These are phyloP conservation scores for Fistularia commersonii DNA, from an alignment of 2,797 vertebrate genomes.

Conservation along the genomic window DNA sequence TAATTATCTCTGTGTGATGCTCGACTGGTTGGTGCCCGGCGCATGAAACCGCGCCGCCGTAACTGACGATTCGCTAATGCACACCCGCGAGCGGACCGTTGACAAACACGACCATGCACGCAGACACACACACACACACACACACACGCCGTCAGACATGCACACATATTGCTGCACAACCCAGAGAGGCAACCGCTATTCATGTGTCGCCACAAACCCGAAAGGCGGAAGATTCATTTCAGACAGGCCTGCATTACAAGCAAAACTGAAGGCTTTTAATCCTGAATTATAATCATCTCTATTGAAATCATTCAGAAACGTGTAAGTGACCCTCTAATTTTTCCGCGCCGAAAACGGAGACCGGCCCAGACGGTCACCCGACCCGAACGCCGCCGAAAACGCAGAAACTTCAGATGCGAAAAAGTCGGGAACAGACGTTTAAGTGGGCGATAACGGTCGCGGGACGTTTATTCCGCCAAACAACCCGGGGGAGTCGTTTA, in stretches of 20 bases:
- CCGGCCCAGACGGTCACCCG: too few species aligned
- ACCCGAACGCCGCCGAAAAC: too few species aligned
- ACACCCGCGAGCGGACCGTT: slow-evolving; percentile 55
- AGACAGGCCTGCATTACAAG: slow-evolving; percentile 1
- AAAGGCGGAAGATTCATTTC: slow-evolving; percentile 7
- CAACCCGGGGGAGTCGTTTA: slow-evolving; percentile 19
- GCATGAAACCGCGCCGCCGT: slow-evolving; percentile 27
- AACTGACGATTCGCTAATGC: slow-evolving; percentile 51
- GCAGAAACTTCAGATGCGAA: slow-evolving; percentile 28
- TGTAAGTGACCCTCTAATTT: too few species aligned
- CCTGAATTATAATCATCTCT: slow-evolving; percentile 19
- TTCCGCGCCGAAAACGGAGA: too few species aligned
- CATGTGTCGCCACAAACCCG: slow-evolving; percentile 9
- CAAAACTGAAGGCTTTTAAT: slow-evolving; percentile 25
- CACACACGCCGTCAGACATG: slow-evolving; percentile 36
- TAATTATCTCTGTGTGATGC: neutral
- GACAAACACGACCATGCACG: slow-evolving; percentile 23
- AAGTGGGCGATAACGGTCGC: slow-evolving; percentile 38
- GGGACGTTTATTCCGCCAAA: slow-evolving; percentile 34
- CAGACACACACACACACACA: slow-evolving; percentile 23
- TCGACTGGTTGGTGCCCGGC: slow-evolving; percentile 38
- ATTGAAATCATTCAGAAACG: too few species aligned
- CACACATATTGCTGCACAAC: slow-evolving; percentile 16
- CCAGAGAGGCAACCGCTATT: slow-evolving; percentile 20
- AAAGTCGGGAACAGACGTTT: slow-evolving; percentile 48